phyloP scores from a whole-genome alignment of 2,888 invertebrate species.

The Parnassius orleans region DNA sequence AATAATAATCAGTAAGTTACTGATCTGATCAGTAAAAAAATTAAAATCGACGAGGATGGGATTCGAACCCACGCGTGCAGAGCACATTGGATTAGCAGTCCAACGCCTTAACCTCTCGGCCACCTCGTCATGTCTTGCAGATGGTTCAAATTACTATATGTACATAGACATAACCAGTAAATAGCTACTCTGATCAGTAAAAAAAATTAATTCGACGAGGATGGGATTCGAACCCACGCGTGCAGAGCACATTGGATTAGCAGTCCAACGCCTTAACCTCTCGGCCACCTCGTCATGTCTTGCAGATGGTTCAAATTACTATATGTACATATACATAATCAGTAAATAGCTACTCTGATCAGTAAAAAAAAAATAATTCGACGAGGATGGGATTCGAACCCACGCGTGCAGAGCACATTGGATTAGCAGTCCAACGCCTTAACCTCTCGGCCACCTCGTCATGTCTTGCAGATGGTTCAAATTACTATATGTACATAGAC shows the following conservation, averaged over 20 bases:
- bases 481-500: not conserved
- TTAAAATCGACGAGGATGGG: no score
- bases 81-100: no score
- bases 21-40: no score
- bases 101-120: no score
- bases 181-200: no score
- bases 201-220: not conserved
- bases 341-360: no score
- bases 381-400: conserved; percentile 86
- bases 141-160: no score
- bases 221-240: conserved; percentile 92
- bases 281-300: conserved; percentile 60
- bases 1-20: no score
- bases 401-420: conserved; percentile 87
- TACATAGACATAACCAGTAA: no score
- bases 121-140: no score
- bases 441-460: conserved; percentile 75
- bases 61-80: no score
- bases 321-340: not conserved
- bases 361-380: not conserved
- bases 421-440: conserved; percentile 80
- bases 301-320: not conserved
- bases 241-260: conserved; percentile 83
- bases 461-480: not conserved
- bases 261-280: conserved; percentile 81